Evolutionary conservation across 2,113 vertebrate species (phyloP).

Genomic region (Noctilio leporinus): DNA sequence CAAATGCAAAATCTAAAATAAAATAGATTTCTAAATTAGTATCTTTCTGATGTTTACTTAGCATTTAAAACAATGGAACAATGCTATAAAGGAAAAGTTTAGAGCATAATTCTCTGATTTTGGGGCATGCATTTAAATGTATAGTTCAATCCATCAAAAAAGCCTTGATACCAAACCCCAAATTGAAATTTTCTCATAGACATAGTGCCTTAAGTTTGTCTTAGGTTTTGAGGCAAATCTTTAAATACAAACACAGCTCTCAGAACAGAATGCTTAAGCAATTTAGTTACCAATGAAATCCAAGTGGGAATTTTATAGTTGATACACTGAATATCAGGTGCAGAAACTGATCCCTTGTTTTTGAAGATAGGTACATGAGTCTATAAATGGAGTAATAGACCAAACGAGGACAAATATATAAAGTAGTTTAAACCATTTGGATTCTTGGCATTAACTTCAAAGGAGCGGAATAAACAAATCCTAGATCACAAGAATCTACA

Average conservation of each 20-base stretch:
- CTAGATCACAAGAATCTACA: constrained; percentile 25
- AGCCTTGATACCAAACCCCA: background rate
- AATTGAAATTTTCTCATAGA: background rate
- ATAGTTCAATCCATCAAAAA: background rate
- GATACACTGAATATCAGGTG: background rate
- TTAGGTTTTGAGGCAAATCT: background rate
- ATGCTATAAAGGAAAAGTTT: background rate
- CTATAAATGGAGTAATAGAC: background rate
- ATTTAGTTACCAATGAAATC: background rate
- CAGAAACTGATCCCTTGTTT: background rate
- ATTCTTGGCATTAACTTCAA: constrained; percentile 65
- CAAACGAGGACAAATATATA: background rate
- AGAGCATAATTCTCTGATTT: background rate
- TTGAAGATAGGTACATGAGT: background rate
- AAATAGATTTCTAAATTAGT: constrained; percentile 49
- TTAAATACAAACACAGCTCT: background rate
- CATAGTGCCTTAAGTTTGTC: background rate
- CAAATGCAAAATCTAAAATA: constrained; percentile 74
- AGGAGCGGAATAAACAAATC: constrained; percentile 52
- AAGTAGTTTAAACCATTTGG: background rate
- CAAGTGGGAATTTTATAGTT: background rate
- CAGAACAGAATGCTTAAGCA: background rate
- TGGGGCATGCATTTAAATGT: background rate
- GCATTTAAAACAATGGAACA: constrained; percentile 21
- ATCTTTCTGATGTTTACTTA: constrained; percentile 30